Evolutionary conservation across 2,888 invertebrate species (phyloP).

Genomic region (Drosophila atripex): DNA sequence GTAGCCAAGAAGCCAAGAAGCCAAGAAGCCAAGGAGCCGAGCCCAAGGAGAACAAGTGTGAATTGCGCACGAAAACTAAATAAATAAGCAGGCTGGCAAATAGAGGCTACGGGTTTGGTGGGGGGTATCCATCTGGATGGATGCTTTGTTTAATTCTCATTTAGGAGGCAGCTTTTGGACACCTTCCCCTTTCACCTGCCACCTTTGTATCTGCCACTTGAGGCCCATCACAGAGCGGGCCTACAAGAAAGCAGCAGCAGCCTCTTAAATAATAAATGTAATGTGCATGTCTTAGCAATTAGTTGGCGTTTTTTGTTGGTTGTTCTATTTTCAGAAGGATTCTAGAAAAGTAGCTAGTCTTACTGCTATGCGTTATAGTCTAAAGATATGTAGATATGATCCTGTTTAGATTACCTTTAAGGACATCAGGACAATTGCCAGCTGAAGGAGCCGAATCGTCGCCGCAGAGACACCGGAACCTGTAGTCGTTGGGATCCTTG

Average conservation of each 20-base stretch:
- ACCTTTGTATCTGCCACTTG: slow-evolving; percentile 41
- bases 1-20: slow-evolving; percentile 13
- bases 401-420: slow-evolving; percentile 86
- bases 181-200: slow-evolving; percentile 10
- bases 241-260: slow-evolving; percentile 30
- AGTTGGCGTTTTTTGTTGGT: slow-evolving; percentile 43
- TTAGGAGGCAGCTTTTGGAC: slow-evolving; percentile 49
- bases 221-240: slow-evolving; percentile 36
- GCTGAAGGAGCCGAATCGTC: slow-evolving; percentile 88
- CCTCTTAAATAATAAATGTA: slow-evolving; percentile 64
- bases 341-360: slow-evolving; percentile 1
- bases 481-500: slow-evolving; percentile 86
- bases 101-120: slow-evolving; percentile 2
- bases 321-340: slow-evolving; percentile 44
- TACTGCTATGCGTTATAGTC: too few relatives aligned
- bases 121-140: slow-evolving; percentile 19
- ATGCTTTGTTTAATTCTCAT: slow-evolving; percentile 78
- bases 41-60: slow-evolving; percentile 30
- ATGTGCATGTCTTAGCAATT: slow-evolving; percentile 62
- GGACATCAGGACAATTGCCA: slow-evolving; percentile 87
- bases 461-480: slow-evolving; percentile 88
- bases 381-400: background rate
- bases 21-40: slow-evolving; percentile 14
- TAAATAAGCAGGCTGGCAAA: slow-evolving; percentile 52
- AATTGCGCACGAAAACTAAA: slow-evolving; percentile 47